Conservation (phyloP, 2,113 vertebrate species). For the Nibea albiflora region DNA sequence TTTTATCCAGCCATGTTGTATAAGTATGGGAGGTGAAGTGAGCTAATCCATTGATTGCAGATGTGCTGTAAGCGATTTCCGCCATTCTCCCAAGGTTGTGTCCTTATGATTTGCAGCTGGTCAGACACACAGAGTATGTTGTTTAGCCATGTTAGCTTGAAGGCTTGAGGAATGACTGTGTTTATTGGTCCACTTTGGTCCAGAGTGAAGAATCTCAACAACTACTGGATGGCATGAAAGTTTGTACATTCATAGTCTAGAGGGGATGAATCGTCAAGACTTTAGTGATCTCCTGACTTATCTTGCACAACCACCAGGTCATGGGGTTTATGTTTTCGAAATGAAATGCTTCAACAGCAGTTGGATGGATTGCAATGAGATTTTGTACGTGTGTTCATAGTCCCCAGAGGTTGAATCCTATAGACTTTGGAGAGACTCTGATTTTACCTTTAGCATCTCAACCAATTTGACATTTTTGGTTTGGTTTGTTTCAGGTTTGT, state of each 20-base stretch:
- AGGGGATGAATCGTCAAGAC: not conserved
- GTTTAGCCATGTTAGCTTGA: not conserved
- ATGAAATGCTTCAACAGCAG: not conserved
- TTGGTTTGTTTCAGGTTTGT: too few relatives aligned
- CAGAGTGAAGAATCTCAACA: not conserved
- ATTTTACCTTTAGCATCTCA: not conserved
- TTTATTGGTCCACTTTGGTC: not conserved
- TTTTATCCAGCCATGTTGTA: conserved; percentile 28
- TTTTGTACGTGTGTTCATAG: not conserved
- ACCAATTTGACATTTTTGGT: not conserved
- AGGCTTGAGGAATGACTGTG: not conserved
- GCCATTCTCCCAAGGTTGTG: conserved; percentile 19
- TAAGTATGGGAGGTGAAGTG: conserved; percentile 36
- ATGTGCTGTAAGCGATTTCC: conserved; percentile 46
- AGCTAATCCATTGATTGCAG: conserved; percentile 58
- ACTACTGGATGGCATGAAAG: not conserved
- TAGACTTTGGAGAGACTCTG: not conserved
- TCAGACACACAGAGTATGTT: not conserved
- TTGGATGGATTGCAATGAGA: not conserved
- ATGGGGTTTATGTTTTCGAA: not conserved
- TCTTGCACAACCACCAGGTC: not conserved
- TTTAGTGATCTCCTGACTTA: not conserved
- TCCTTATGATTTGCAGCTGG: conserved; percentile 46
- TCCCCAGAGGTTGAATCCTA: not conserved
- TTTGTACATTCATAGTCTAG: not conserved